Evolutionary conservation across 2,113 vertebrate genomes (phyloP).

Genomic region (Sterrhoptilus dennistouni): DNA sequence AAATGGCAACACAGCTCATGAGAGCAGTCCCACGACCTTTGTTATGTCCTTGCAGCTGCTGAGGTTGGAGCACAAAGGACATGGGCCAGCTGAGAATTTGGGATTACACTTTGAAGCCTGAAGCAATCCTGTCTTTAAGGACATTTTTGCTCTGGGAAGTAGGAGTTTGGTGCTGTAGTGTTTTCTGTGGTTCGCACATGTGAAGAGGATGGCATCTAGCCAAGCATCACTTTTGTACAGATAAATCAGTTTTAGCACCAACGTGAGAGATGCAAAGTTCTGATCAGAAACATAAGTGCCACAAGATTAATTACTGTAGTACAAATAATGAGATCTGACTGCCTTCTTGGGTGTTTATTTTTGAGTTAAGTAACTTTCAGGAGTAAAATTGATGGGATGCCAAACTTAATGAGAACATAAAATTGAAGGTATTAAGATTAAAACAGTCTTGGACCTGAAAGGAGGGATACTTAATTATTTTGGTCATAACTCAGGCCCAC

Average conservation of each 20-base stretch:
- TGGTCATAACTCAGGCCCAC: background rate
- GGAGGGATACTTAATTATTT: background rate
- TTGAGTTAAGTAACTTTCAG: background rate
- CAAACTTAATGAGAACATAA: background rate
- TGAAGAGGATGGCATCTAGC: background rate
- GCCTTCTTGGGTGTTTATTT: background rate
- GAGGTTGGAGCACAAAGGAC: background rate
- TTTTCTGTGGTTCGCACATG: background rate
- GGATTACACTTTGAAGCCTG: background rate
- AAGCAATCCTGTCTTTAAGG: background rate
- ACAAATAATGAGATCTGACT: background rate
- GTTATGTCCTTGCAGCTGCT: background rate
- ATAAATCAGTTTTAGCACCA: background rate
- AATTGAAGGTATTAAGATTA: background rate
- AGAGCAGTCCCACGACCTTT: fast-evolving
- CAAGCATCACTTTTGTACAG: background rate
- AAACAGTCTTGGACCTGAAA: background rate
- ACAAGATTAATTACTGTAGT: background rate
- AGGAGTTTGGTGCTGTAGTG: background rate
- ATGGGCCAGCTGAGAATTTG: background rate
- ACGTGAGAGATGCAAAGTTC: background rate
- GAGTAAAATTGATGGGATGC: background rate
- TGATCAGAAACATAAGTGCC: background rate
- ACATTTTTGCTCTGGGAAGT: background rate
- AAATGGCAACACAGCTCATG: background rate